A percentile compares a stretch with the other conserved stretches of the same genome.
Evolutionary conservation across 2,113 vertebrate genomes (phyloP).

Genomic region (Aspiorhynchus laticeps): DNA sequence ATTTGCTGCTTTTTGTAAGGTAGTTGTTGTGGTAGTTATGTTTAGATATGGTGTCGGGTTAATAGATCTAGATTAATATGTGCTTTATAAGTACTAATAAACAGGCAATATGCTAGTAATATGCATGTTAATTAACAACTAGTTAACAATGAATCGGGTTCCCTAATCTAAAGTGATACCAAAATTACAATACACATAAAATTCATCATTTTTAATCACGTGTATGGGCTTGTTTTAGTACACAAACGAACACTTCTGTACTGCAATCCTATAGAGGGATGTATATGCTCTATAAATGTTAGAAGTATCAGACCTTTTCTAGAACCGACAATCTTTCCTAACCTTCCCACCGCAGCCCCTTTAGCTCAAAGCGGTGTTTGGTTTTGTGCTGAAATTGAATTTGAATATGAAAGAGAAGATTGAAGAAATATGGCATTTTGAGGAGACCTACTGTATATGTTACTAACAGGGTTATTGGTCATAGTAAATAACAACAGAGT

Average conservation of each 20-base stretch:
- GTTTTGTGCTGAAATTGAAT: slow-evolving; percentile 41
- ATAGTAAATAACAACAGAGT: slow-evolving; percentile 54
- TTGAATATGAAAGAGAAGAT: slow-evolving; percentile 49
- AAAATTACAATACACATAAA: too few relatives aligned
- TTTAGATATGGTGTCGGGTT: too few relatives aligned
- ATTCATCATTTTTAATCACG: neutral
- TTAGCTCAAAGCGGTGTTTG: slow-evolving; percentile 34
- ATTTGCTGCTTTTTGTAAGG: too few relatives aligned
- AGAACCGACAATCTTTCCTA: neutral
- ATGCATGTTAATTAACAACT: too few relatives aligned
- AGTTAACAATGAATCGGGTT: too few relatives aligned
- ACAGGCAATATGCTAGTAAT: too few relatives aligned
- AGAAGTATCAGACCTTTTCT: neutral
- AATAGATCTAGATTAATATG: too few relatives aligned
- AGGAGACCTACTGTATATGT: slow-evolving; percentile 41
- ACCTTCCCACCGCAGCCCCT: neutral
- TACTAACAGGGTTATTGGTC: slow-evolving; percentile 45
- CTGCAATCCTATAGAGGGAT: neutral
- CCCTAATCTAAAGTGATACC: too few relatives aligned
- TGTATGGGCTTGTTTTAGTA: neutral
- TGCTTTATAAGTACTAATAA: too few relatives aligned
- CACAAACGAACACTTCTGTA: neutral
- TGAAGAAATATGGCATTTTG: slow-evolving; percentile 40
- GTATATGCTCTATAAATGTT: neutral
- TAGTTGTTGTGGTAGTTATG: too few relatives aligned